Evolutionary conservation across 2,888 invertebrate species (phyloP).

Genomic region (Pristionchus maxplancki): DNA sequence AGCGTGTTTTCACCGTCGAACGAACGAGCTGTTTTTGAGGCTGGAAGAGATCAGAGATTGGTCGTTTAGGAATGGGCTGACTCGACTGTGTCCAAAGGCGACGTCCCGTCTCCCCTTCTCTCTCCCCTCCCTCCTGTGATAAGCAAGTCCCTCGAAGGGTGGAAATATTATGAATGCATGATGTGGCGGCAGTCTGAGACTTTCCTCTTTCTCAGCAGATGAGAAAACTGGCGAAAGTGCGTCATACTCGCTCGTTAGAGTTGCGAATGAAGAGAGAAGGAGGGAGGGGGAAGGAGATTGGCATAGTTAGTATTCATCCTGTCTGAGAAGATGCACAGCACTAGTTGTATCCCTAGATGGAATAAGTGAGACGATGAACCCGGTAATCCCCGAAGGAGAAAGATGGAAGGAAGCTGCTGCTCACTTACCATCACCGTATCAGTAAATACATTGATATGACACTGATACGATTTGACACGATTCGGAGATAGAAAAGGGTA

Average conservation of each 20-base stretch:
- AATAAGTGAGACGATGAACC: background rate
- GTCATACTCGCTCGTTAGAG: background rate
- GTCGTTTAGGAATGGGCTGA: background rate
- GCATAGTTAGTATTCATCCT: background rate
- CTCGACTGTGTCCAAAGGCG: background rate
- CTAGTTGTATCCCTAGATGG: background rate
- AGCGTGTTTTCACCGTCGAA: conserved; percentile 17
- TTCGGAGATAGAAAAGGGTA: background rate
- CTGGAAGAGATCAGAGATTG: background rate
- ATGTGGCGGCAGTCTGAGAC: background rate
- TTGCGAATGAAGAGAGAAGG: conserved; percentile 7
- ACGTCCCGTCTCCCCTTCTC: background rate
- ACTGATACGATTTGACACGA: background rate
- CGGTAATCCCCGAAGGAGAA: background rate
- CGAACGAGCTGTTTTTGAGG: background rate
- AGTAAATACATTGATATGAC: background rate
- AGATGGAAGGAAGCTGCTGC: background rate
- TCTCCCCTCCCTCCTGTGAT: background rate
- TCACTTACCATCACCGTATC: background rate
- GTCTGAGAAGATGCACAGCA: background rate
- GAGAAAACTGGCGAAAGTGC: background rate
- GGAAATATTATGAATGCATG: background rate
- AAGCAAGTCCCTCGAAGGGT: background rate
- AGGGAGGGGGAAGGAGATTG: background rate
- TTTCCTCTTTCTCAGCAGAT: background rate